Evolutionary conservation across 2,888 invertebrate species (phyloP), one percentile per base, ranked within the genome.

Genomic region (Acronicta psi): DNA sequence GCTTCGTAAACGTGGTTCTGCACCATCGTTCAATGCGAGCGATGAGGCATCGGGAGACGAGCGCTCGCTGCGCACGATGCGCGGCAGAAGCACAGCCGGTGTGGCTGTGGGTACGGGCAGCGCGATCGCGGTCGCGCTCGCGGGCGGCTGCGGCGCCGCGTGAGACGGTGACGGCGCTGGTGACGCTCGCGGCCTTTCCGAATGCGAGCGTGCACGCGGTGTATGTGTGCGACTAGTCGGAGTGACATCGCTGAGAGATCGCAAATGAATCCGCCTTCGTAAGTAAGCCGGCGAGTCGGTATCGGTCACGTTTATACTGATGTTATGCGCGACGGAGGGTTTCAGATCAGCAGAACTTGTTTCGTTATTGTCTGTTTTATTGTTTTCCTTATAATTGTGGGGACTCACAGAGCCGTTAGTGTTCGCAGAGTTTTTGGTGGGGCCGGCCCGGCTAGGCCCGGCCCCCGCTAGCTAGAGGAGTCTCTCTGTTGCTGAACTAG

Each of bases 401-500:
- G 87, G 86, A 81, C 84, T 85, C 69, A 80, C 79, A 70, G 84
- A 77, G 75, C 82, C 83, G 61, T 82, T 86, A 58, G 75, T 73
- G 66, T 83, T 88, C 25, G 75, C 69, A 16, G 84, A 80, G 75
- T 91, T 90, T 89, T 93, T 93, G 82, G 75, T 88, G 93, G 93
- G 93, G 93, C 93, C 93, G 93, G 93, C 88, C 93, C 93, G 83
- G 73, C 88, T 94, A 74, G 93, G 90, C 95, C 96, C 95, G 95
- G 95, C 95, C 92, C 95, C 95, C 94, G 94, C 95, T 94, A 95
- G 96, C 96, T 96, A 97, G 95, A 97, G 96, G 88, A 96, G 95
- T 92, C 96, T 96, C 88, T 96, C 96, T 75, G 96, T 96, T 73
- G 95, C 95, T 81, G 96, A 96, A 91, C 95, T 96, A 70, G 96